Base-by-base conservation (phyloP, 2,888 invertebrate genomes). In the Leptinotarsa tumamoca region DNA sequence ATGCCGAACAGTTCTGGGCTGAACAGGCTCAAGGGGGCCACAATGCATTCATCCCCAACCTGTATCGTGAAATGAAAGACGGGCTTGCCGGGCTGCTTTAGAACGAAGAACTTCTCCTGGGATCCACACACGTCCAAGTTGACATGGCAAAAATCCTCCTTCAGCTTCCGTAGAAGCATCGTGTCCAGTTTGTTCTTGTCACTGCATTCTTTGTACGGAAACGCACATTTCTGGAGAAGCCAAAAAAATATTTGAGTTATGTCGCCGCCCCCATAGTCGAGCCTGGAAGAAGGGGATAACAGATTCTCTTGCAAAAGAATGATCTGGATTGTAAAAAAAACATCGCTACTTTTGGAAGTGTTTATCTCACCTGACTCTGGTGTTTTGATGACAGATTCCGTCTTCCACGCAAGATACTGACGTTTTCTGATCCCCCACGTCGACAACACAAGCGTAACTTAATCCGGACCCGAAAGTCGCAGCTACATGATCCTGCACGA, bases 391-490 rank as follows among this genome's bases (percentile, higher is more conserved):
- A 33, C 98, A 98, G 77, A 98, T 95, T 1, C 97, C 98, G 90
- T 98, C 98, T 89, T 98, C 98, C 1, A 98, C 97, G 89, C 98
- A 98, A 2, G 97, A 97, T 23, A 98, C 95, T 0, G 97, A 96
- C 0, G 96, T 97, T 90, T 98, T 98, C 87, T 98, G 96, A 86
- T 98, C 98, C 0, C 98, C 98, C 71, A 98, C 94, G 87, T 98
- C 98, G 0, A 98, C 95, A 0, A 98, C 97, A 89, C 98, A 98
- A 0, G 97, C 98, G 84, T 94, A 95, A 68, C 94, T 93, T 18
- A 95, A 88, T 15, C 96, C 96, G 21, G 95, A 94, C 4, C 96
- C 96, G 89, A 95, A 96, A 15, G 95, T 95, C 10, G 95, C 94
- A 67, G 95, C 95, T 2, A 96, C 95, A 84, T 95, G 95, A 88